phyloP scores from a whole-genome alignment of 1,140 invertebrate species.

The Dreissena rostriformis region DNA sequence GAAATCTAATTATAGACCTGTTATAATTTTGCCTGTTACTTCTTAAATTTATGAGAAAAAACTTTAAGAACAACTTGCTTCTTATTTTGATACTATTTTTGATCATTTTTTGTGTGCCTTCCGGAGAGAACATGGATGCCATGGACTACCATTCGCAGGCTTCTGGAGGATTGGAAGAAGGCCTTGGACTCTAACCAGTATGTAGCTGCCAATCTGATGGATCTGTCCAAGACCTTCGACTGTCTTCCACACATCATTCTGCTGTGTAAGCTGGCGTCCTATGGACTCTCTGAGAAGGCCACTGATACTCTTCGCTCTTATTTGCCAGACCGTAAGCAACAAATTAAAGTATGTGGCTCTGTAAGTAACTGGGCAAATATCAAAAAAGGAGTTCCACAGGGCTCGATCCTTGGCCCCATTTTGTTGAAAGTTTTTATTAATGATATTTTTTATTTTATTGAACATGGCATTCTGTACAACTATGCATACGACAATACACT shows the following conservation, averaged over 20 bases:
- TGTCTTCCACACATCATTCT: no score
- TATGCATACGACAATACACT: slow-evolving; percentile 19
- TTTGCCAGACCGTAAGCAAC: no score
- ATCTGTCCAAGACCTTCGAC: no score
- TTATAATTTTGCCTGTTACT: slow-evolving; percentile 13
- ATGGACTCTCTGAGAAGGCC: no score
- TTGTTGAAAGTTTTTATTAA: slow-evolving; percentile 8
- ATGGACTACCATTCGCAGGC: slow-evolving; percentile 18
- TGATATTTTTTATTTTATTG: no score
- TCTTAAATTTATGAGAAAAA: slow-evolving; percentile 33
- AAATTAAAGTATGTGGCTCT: no score
- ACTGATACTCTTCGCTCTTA: no score
- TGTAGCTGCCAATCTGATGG: no score
- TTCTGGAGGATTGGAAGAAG: slow-evolving; percentile 24
- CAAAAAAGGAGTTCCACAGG: no score
- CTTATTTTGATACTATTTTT: no score
- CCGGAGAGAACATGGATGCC: slow-evolving; percentile 15
- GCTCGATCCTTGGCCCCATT: slow-evolving; percentile 5
- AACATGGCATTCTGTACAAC: slow-evolving; percentile 2
- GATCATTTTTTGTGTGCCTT: slow-evolving; percentile 38
- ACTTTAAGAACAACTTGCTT: slow-evolving; percentile 3
- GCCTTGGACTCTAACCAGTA: slow-evolving; percentile 15
- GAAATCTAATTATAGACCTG: slow-evolving; percentile 37
- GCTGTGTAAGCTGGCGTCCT: no score
- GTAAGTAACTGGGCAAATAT: no score